phyloP scores from a whole-genome alignment of 2,888 invertebrate genomes.

The Pollenia angustigena region DNA sequence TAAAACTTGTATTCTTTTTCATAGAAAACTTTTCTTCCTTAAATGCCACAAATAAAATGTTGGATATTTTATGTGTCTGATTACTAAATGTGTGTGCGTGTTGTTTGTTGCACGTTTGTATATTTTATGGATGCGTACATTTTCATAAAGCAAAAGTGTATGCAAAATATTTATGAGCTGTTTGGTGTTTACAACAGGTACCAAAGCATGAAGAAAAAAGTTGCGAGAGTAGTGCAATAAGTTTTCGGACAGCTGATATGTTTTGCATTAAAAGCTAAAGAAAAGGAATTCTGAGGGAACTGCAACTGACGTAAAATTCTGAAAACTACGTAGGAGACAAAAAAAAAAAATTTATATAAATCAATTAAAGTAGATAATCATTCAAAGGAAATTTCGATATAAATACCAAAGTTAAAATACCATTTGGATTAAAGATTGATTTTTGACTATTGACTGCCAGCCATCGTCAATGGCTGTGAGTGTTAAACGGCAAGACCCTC shows the following conservation, averaged over 20 bases:
- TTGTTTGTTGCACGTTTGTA: slow-evolving; percentile 9
- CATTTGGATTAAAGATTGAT: no score
- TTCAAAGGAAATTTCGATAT: no score
- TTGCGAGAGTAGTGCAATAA: slow-evolving; percentile 41
- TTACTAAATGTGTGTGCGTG: slow-evolving; percentile 13
- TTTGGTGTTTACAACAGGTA: slow-evolving; percentile 65
- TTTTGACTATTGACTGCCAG: no score
- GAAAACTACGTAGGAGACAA: no score
- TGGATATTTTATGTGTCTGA: slow-evolving; percentile 30
- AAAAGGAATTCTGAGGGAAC: no score
- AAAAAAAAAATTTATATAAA: no score
- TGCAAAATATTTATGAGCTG: slow-evolving; percentile 65
- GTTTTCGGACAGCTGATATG: not conserved
- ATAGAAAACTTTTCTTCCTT: slow-evolving; percentile 19
- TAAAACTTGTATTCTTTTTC: not conserved
- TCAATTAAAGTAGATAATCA: no score
- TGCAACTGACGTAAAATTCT: no score
- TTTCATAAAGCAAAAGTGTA: slow-evolving; percentile 66
- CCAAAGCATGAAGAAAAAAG: slow-evolving; percentile 37
- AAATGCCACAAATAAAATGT: slow-evolving; percentile 36
- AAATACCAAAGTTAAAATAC: no score
- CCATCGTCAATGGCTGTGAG: no score
- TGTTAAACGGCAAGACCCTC: no score
- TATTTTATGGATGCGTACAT: slow-evolving; percentile 65
- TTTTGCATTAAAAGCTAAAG: no score